Base-by-base conservation (phyloP, 2,888 invertebrate genomes). In the Brachyptera risi region DNA sequence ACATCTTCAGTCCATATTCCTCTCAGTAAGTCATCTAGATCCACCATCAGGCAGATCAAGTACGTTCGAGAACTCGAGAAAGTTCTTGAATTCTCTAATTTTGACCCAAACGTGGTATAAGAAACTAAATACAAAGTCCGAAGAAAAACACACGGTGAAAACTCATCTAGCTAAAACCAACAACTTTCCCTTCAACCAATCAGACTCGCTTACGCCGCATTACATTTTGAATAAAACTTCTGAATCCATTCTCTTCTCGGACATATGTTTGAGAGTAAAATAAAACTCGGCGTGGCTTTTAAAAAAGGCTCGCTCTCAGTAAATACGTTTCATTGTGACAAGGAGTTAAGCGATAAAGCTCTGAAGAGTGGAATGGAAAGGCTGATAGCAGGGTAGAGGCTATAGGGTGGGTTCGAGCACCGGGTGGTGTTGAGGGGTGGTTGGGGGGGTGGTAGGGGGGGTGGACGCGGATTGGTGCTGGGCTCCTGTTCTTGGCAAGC, bases 291-390 rank as follows among this genome's bases (percentile, higher is more conserved):
- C n/a, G n/a, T 44, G 44, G 44, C 44, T 17, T 44, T 19, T 19
- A 4, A 44, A 17, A 21, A 44, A 19, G 19, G n/a, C n/a, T n/a
- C n/a, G n/a, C 37, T 21, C 35, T 37, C 37, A 19, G 54, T 35
- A 54, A 37, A 54, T 54, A 54, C 54, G 37, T 54, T 37, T 54
- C 54, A 54, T 37, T 54, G 54, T 54, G 54, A 54, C 54, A 37
- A 54, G 37, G 54, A 54, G 54, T 54, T 54, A 37, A 35, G 58
- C 31, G 56, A 26, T 38, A 21, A 40, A 24, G 35, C 47, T 40
- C 27, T 38, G 27, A 26, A 56, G 35, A 23, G 38, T 44, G 42
- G 40, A 40, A 56, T 19, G 19, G 31, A 27, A 51, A 35, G 50
- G 26, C 19, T 38, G 35, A 44, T 44, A 42, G 49, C n/a, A 23